Percentiles rank a stretch among this genome's conserved stretches.
Evolutionary conservation across 2,888 invertebrate species (phyloP).

Genomic region (Cerastoderma edule): DNA sequence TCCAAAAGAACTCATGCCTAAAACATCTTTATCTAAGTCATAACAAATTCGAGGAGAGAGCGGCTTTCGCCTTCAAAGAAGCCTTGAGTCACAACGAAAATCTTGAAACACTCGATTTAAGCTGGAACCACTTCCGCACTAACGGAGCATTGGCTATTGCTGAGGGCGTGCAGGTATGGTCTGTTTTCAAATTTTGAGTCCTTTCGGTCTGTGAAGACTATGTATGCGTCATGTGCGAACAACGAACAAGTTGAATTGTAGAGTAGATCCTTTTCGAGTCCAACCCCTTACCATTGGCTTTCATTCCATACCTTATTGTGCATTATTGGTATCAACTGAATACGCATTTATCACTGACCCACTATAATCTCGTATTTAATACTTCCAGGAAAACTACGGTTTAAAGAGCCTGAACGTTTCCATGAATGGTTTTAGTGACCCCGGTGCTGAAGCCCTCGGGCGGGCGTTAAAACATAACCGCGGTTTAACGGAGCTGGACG

Average conservation of each 20-base stretch:
- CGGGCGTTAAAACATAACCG: conserved; percentile 78
- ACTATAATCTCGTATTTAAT: not conserved
- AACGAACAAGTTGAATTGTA: too few relatives aligned
- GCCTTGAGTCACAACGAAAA: conserved; percentile 73
- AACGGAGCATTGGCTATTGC: conserved; percentile 71
- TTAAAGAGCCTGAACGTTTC: conserved; percentile 75
- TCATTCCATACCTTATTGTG: too few relatives aligned
- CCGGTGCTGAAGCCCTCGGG: conserved; percentile 77
- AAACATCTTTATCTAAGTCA: conserved; percentile 68
- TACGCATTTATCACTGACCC: not conserved
- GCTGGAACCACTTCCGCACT: conserved; percentile 78
- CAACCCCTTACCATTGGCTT: too few relatives aligned
- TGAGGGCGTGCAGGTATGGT: conserved; percentile 77
- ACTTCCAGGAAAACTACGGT: conserved; percentile 78
- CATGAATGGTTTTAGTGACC: conserved; percentile 80
- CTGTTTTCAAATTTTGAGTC: too few relatives aligned
- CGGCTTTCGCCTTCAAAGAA: conserved; percentile 65
- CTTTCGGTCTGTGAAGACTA: too few relatives aligned
- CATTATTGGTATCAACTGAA: not conserved
- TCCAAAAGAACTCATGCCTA: conserved; percentile 72
- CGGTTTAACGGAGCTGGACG: conserved; percentile 79
- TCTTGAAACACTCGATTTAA: conserved; percentile 73
- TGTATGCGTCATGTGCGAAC: too few relatives aligned
- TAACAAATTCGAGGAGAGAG: conserved; percentile 71
- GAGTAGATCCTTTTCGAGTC: too few relatives aligned